Conservation (phyloP, 1,140 invertebrate species). For the Cylas formicarius region DNA sequence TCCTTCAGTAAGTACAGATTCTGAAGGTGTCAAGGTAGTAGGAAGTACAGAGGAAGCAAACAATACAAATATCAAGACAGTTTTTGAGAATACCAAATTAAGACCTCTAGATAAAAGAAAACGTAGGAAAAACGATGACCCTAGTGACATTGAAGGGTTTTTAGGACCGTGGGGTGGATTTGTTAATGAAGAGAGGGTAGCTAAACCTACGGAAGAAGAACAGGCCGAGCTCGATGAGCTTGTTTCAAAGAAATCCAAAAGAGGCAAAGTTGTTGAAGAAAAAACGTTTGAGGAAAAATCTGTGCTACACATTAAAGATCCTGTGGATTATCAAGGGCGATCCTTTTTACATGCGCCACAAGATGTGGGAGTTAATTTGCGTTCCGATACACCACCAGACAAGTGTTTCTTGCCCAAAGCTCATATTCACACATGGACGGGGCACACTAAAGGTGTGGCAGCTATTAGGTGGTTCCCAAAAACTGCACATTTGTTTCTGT, state of each 20-base stretch:
- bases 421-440: constrained; percentile 93
- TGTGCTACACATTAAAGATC: constrained; percentile 91
- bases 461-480: constrained; percentile 93
- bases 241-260: constrained; percentile 83
- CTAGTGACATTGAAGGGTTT: constrained; percentile 90
- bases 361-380: constrained; percentile 92
- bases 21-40: constrained; percentile 58
- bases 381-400: constrained; percentile 82
- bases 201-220: constrained; percentile 88
- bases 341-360: constrained; percentile 92
- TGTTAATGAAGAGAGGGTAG: constrained; percentile 80
- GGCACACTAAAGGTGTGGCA: constrained; percentile 93
- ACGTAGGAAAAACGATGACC: constrained; percentile 81
- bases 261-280: constrained; percentile 77
- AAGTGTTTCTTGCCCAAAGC: constrained; percentile 97
- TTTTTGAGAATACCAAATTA: constrained; percentile 77
- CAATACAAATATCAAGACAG: constrained; percentile 56
- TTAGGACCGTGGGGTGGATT: constrained; percentile 96
- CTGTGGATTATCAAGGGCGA: constrained; percentile 92
- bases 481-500: constrained; percentile 91
- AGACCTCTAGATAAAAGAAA: constrained; percentile 65
- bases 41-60: constrained; percentile 36
- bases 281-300: constrained; percentile 92
- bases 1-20: constrained; percentile 71
- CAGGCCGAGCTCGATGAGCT: constrained; percentile 89